A percentile compares a stretch with the other conserved stretches of the same genome.
Conservation (phyloP, 2,113 vertebrate genomes). For the Sula dactylatra region DNA sequence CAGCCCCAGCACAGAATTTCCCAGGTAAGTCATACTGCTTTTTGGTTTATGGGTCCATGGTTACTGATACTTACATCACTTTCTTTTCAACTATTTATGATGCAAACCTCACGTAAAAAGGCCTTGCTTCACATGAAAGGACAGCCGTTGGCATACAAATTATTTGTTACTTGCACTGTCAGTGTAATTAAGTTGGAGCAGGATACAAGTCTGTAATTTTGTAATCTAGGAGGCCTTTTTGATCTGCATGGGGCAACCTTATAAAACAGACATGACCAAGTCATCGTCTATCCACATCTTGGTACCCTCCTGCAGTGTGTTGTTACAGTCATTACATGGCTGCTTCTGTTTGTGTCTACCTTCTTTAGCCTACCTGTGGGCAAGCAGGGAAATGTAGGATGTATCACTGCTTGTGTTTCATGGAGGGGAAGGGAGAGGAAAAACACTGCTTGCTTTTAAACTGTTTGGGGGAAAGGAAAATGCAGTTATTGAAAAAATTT, state of each 20-base stretch:
- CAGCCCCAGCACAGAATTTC: slow-evolving; percentile 66
- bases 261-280: neutral
- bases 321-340: neutral
- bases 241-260: neutral
- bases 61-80: neutral
- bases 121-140: neutral
- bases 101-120: neutral
- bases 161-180: neutral
- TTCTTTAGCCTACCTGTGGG: neutral
- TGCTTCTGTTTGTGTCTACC: neutral
- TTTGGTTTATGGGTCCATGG: neutral
- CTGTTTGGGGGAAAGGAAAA: neutral
- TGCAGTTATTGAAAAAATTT: neutral
- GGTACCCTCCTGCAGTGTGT: neutral
- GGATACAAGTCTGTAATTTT: neutral
- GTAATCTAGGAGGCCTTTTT: neutral
- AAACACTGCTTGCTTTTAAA: neutral
- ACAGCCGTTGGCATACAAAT: neutral
- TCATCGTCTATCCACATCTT: neutral
- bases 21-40: slow-evolving; percentile 69
- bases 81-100: neutral
- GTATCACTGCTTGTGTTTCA: neutral
- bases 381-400: neutral
- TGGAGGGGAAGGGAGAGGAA: neutral
- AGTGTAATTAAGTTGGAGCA: neutral